Base-by-base conservation (phyloP, 2,113 vertebrate species). In the Okapia johnstoni region DNA sequence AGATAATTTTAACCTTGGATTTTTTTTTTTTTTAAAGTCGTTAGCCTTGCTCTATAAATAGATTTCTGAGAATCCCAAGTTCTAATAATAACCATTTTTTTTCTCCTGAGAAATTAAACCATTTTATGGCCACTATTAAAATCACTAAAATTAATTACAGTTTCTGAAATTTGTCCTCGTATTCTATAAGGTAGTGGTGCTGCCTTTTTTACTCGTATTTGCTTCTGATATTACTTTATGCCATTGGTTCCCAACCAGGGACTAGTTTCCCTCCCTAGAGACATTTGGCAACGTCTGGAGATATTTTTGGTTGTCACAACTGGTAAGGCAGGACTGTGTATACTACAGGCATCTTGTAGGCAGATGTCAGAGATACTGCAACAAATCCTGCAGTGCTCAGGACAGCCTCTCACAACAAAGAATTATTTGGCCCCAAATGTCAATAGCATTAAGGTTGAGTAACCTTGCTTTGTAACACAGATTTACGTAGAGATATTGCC, bases 1-100 rank as follows among this genome's bases (percentile, higher is more conserved):
- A 57, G n/a, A 54, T 92, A 85, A 85, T 58, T 95, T 96, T 85
- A 85, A 66, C 52, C 66, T 66, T 96, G 83, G 26, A 11, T 81
- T 85, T 43, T 61, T 77, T 77, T 23, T 84, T 52, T 52, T 80
- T 66, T 40, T 43, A 1, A 85, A 91, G 28, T 91, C 88, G 46
- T 76, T 94, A 94, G 58, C 40, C 10, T 97, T 30, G 25, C 11
- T 85, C 94, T 96, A 95, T 73, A 97, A 97, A 93, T 97, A 97
- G 93, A 90, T 85, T 88, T 19, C 13, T 9, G 36, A 73, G 88
- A 93, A 21, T 76, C 52, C 66, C 40, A 86, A 58, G 28, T 91
- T 97, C 88, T 93, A 93, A 80, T 90, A 94, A 97, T 93, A 95
- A 60, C 66, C 19, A 21, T 40, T 58, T 58, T 77, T 87, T 97